Percentiles rank a stretch among this genome's conserved stretches.
phyloP scores from a whole-genome alignment of 1,140 invertebrate species.

The Ceratina australensis region DNA sequence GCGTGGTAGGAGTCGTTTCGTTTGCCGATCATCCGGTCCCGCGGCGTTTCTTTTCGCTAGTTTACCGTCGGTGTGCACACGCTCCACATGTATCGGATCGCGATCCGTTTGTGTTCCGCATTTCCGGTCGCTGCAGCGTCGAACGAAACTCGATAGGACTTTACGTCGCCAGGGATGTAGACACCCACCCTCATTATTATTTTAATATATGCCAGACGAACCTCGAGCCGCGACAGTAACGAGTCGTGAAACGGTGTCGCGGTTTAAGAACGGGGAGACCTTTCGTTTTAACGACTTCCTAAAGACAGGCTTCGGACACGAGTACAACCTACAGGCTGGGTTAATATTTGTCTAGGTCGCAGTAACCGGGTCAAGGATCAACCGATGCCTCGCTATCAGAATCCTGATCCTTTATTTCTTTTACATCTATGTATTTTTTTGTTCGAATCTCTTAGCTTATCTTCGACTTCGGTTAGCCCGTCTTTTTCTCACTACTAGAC shows the following conservation, averaged over 20 bases:
- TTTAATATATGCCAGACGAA: slow-evolving; percentile 58
- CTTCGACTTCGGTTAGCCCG: neutral
- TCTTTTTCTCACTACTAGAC: no score
- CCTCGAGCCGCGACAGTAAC: slow-evolving; percentile 55
- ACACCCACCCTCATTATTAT: slow-evolving; percentile 40
- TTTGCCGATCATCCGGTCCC: neutral
- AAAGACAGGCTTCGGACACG: slow-evolving; percentile 64
- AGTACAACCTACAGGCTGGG: slow-evolving; percentile 58
- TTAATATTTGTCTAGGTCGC: slow-evolving; percentile 69
- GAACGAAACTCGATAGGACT: slow-evolving; percentile 19
- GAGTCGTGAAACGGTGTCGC: slow-evolving; percentile 58
- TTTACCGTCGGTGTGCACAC: neutral
- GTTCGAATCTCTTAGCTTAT: neutral
- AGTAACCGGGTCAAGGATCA: slow-evolving; percentile 71
- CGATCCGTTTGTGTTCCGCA: neutral
- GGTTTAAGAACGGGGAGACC: slow-evolving; percentile 59
- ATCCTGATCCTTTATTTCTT: slow-evolving; percentile 33
- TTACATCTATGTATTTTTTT: neutral
- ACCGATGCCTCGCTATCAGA: slow-evolving; percentile 33
- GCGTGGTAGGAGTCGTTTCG: neutral
- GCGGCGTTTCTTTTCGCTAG: neutral
- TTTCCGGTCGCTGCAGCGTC: neutral
- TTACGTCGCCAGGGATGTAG: slow-evolving; percentile 7
- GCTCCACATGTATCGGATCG: neutral
- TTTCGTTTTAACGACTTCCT: slow-evolving; percentile 67